These are phyloP conservation scores for Keiferia lycopersicella DNA, from an alignment of 2,888 invertebrate species.

Conservation along the genomic window DNA sequence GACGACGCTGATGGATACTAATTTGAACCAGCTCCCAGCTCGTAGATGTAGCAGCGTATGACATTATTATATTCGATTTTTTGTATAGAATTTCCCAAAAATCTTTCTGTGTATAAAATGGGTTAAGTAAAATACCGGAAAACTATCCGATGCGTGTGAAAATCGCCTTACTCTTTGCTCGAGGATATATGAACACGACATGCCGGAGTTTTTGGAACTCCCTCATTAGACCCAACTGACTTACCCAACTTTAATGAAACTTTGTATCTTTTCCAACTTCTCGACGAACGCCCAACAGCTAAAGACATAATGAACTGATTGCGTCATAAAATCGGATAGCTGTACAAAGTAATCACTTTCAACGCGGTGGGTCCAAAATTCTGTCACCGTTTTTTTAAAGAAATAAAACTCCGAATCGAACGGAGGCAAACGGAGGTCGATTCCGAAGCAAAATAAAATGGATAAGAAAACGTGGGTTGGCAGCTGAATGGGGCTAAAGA, in stretches of 20 bases:
- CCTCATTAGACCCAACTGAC: conserved; percentile 45
- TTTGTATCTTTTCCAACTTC: background rate
- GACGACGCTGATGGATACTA: too few relatives aligned
- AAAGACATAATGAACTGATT: conserved; percentile 27
- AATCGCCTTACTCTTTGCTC: conserved; percentile 2
- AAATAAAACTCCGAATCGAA: conserved; percentile 25
- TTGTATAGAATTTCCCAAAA: too few relatives aligned
- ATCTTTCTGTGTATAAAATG: too few relatives aligned
- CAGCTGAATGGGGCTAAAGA: conserved; percentile 23
- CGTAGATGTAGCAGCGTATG: too few relatives aligned
- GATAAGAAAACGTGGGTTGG: conserved; percentile 30
- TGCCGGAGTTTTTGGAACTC: conserved; percentile 55
- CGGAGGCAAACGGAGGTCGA: conserved; percentile 26
- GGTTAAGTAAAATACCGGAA: too few relatives aligned
- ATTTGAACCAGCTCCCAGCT: too few relatives aligned
- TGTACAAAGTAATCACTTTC: conserved; percentile 23
- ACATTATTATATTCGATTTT: too few relatives aligned
- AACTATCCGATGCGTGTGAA: too few relatives aligned
- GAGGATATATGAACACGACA: conserved; percentile 42
- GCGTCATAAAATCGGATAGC: conserved; percentile 23
- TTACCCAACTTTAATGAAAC: background rate
- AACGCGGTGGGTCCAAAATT: conserved; percentile 24
- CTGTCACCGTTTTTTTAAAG: conserved; percentile 12
- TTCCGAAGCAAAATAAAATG: conserved; percentile 30
- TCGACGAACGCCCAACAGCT: conserved; percentile 15